These are phyloP conservation scores for Panthera tigris DNA, from an alignment of 2,113 vertebrate species.

Conservation along the genomic window DNA sequence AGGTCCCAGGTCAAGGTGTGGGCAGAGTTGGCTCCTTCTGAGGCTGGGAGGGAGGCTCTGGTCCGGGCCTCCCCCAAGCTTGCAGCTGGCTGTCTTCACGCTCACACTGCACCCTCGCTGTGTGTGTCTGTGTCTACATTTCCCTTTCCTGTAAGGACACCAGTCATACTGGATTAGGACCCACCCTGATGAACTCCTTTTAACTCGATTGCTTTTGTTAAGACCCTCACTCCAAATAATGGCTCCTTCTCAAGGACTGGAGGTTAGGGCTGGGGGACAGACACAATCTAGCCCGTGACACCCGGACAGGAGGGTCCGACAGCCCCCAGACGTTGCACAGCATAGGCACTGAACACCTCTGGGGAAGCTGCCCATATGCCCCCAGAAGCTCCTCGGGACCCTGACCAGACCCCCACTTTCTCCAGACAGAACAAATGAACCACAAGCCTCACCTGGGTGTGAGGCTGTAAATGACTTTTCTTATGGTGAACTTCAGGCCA, in stretches of 20 bases:
- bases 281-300: not conserved
- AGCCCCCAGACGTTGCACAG: not conserved
- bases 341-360: not conserved
- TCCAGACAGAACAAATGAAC: not conserved
- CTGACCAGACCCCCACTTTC: not conserved
- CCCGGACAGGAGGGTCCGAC: not conserved
- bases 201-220: not conserved
- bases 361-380: fast-evolving
- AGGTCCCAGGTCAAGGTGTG: not conserved
- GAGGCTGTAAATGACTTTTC: not conserved
- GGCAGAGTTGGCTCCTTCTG: not conserved
- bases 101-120: no score
- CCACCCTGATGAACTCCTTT: not conserved
- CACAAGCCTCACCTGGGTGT: not conserved
- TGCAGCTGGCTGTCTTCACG: not conserved
- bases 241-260: not conserved
- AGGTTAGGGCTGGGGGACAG: not conserved
- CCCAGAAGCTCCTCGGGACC: not conserved
- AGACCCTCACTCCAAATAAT: not conserved
- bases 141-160: not conserved
- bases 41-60: not conserved
- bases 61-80: not conserved
- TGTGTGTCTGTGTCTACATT: no score
- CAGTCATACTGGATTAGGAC: not conserved
- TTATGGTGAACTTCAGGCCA: no score